Base-by-base conservation (phyloP, 2,113 vertebrate species). In the Illadopsis cleaveri region DNA sequence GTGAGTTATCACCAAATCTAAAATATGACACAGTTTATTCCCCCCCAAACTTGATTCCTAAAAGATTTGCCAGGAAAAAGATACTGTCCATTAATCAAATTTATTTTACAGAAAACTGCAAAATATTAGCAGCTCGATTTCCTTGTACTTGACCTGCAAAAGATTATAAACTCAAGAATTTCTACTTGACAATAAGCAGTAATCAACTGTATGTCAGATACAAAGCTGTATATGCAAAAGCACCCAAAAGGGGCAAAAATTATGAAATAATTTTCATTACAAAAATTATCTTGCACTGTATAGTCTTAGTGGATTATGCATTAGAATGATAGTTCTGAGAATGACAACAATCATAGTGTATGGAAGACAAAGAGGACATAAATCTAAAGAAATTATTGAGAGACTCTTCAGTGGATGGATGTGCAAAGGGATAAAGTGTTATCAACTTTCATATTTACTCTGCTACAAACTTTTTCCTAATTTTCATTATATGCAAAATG, bases 251-350 rank as follows among this genome's bases (percentile, higher is more conserved):
- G 38, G 22, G 65, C 38, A 79, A 83, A 94, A 92, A 88, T 25
- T 17, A 97, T 68, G 50, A 88, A 87, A 91, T 72, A 9, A 60
- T 83, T 56, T 82, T 64, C 2, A 28, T 76, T 79, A 64, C 12
- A 47, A 79, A 70, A 88, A 88, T 76, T 57, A 76, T 24, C 47
- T 94, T 73, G 58, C 50, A 40, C 58, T 56, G 66, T 17, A 61
- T 68, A 79, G 50, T 10, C 51, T 33, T 18, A 84, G n/a, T 44
- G 62, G 45, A 84, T 72, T 93, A 88, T 82, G 65, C 42, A 89
- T 82, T 40, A 81, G 94, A 95, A 92, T 51, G 82, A 89, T 14
- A 94, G 53, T 10, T 82, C 81, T 88, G 86, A 88, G 58, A 96
- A 96, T 82, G 88, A 40, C 51, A 87, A 92, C 81, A 83, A 42